Conservation (phyloP, 2,113 vertebrate species). For the Bubalus kerabau region DNA sequence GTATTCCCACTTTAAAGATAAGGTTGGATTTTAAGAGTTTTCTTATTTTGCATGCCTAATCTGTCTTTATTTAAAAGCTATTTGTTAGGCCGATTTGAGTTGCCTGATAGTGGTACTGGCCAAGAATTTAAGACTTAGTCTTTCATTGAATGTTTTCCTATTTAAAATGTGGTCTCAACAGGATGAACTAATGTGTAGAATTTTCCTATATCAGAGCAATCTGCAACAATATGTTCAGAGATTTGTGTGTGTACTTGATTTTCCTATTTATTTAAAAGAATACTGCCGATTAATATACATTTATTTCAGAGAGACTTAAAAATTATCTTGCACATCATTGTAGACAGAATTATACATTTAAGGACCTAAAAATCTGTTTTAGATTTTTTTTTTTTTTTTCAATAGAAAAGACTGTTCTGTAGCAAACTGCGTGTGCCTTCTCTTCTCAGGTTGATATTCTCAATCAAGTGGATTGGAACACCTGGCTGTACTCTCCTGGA, state of each 20-base stretch:
- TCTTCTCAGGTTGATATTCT: constrained; percentile 88
- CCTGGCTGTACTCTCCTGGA: constrained; percentile 93
- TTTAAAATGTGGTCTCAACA: background rate
- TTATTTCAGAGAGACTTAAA: constrained; percentile 4
- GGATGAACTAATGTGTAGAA: background rate
- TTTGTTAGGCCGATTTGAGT: background rate
- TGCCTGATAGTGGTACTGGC: background rate
- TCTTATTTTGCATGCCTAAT: background rate
- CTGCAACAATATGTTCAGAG: background rate
- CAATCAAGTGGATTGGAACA: constrained; percentile 94
- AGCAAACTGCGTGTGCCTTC: constrained; percentile 12
- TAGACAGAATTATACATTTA: background rate
- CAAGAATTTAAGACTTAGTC: background rate
- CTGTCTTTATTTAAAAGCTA: background rate
- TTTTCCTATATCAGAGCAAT: background rate
- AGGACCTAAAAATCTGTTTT: background rate
- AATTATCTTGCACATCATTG: background rate
- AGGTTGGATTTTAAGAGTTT: constrained; percentile 80
- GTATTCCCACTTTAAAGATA: constrained; percentile 94
- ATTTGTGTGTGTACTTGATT: background rate
- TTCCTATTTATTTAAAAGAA: constrained; percentile 1
- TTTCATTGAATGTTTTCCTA: background rate
- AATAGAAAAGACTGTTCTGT: background rate
- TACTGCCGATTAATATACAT: background rate
- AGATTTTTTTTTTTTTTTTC: background rate